Conservation (phyloP, 2,113 vertebrate species). For the Chauna torquata region DNA sequence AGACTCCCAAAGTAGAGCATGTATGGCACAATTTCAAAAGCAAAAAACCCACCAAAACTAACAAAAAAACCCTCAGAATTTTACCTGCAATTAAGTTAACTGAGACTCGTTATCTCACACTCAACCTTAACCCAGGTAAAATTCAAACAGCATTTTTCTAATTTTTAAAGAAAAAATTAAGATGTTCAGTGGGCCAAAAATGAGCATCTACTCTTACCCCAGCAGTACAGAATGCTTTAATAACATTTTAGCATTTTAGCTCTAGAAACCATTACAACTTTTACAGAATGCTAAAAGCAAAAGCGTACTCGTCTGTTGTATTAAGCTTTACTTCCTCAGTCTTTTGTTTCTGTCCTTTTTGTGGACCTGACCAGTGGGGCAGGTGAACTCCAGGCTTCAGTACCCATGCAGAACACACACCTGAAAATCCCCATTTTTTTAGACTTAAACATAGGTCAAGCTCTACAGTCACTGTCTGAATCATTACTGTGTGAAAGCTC, state of each 20-base stretch:
- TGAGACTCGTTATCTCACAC: neutral
- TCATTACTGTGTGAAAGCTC: neutral
- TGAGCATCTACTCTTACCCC: neutral
- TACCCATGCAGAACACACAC: neutral
- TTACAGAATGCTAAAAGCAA: neutral
- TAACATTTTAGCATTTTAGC: neutral
- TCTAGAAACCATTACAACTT: neutral
- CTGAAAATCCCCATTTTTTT: neutral
- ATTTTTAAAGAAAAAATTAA: neutral
- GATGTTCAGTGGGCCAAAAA: neutral
- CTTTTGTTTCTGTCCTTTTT: neutral
- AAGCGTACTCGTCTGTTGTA: neutral
- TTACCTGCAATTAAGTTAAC: neutral
- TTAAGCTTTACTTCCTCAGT: neutral
- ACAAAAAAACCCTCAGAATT: neutral
- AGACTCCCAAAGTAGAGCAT: neutral
- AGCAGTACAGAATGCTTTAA: neutral
- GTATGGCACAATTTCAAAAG: accelerated
- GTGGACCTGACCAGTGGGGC: neutral
- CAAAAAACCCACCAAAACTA: neutral
- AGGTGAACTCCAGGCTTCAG: neutral
- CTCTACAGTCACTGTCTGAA: neutral
- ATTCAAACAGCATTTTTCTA: neutral
- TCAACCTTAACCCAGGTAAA: neutral
- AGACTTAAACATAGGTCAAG: neutral